Conservation (phyloP, 2,113 vertebrate genomes). For the Alces alces region DNA sequence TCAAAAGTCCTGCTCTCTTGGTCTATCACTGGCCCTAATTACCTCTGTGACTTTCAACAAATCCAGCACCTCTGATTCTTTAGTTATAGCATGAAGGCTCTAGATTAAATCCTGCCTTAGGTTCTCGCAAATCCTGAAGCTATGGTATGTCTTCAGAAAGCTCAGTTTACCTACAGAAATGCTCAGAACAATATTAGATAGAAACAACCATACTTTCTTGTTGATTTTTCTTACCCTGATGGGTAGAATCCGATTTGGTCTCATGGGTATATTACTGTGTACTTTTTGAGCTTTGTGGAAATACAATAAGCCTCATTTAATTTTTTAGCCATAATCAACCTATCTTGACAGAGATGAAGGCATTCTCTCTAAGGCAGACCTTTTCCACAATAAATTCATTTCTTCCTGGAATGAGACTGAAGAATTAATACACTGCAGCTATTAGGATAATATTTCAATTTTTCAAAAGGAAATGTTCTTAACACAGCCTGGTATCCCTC, state of each 20-base stretch:
- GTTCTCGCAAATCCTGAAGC: background rate
- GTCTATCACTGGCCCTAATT: background rate
- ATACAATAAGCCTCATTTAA: background rate
- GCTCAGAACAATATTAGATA: background rate
- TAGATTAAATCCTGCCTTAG: background rate
- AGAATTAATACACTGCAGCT: background rate
- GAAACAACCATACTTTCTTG: background rate
- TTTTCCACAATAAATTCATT: constrained; percentile 32
- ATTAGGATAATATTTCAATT: constrained; percentile 42
- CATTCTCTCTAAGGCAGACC: background rate
- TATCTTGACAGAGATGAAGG: background rate
- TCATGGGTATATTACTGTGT: background rate
- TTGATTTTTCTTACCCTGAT: background rate
- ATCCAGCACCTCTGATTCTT: background rate
- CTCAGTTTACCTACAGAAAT: background rate
- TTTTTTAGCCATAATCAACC: constrained; percentile 16
- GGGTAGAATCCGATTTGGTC: background rate
- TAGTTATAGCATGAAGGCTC: background rate
- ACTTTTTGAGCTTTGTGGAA: background rate
- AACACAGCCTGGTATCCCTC: background rate
- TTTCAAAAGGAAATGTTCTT: constrained; percentile 31
- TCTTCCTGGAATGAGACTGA: constrained; percentile 14
- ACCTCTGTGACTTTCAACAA: background rate
- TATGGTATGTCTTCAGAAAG: background rate
- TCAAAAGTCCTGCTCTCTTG: background rate